Conservation (phyloP, 1,140 invertebrate genomes). For the Drosophila lini region DNA sequence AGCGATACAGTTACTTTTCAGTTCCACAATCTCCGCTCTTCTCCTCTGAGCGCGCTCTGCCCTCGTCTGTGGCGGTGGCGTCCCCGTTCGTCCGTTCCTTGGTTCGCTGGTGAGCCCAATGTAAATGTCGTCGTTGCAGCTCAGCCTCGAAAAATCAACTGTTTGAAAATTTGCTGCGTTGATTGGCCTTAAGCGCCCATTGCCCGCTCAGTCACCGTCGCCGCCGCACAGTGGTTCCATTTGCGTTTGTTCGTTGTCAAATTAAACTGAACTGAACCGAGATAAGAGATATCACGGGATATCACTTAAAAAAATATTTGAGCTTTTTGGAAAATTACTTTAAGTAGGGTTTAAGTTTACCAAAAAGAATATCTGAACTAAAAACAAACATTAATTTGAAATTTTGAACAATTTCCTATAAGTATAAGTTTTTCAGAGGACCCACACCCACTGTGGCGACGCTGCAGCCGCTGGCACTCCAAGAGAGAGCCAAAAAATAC, state of each 20-base stretch:
- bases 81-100: conserved; percentile 32
- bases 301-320: too few relatives aligned
- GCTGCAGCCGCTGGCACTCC: neutral
- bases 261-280: too few relatives aligned
- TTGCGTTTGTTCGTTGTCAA: neutral
- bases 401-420: too few relatives aligned
- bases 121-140: conserved; percentile 60
- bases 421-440: neutral
- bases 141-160: conserved; percentile 79
- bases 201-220: conserved; percentile 47
- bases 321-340: too few relatives aligned
- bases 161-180: conserved; percentile 79
- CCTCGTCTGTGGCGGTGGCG: conserved; percentile 19
- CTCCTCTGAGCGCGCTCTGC: conserved; percentile 11
- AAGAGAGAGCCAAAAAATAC: conserved; percentile 24
- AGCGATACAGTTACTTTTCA: conserved; percentile 47
- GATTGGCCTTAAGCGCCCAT: conserved; percentile 76
- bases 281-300: neutral
- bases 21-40: conserved; percentile 6
- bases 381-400: too few relatives aligned
- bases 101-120: conserved; percentile 8
- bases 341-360: too few relatives aligned
- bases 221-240: conserved; percentile 19
- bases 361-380: too few relatives aligned
- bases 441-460: conserved; percentile 15